Evolutionary conservation across 2,888 invertebrate species (phyloP), one percentile per base, ranked within the genome.

Genomic region (Eulithis testata): DNA sequence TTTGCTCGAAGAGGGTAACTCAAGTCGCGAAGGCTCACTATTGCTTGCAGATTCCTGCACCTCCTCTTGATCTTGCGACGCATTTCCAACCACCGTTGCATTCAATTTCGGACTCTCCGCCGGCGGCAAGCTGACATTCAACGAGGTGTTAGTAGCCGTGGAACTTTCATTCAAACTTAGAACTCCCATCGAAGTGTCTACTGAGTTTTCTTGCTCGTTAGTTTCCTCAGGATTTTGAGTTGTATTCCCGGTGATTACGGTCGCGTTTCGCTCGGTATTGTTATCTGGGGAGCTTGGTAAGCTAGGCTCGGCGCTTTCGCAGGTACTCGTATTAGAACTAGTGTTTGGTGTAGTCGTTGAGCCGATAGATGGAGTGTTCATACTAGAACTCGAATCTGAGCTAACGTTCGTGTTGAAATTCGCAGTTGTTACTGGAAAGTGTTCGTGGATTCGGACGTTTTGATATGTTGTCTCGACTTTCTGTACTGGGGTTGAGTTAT

Each of bases 351-450:
- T 95, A 0, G 95, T 95, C 0, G 95, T 95, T 0, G 96, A 95
- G 70, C 94, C 94, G 0, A 92, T 82, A 0, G 91, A 89, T 0
- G 90, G 88, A 0, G 95, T 96, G 68, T 95, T 96, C 70, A 94
- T 94, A 59, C 95, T 95, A 0, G 96, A 96, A 79, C 95, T 95
- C 0, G 96, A 95, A 74, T 96, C 96, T 0, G 95, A 95, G 56
- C 94, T 94, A 36, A 94, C 91, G 63, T 94, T 86, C 63, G 87
- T 76, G 65, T 84, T 88, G 68, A 86, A 90, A 56, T 79, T 87
- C 0, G 85, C 83, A 0, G 83, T 76, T 0, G 86, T 76, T 0
- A 86, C 84, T 0, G 87, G 87, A 40, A 85, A 86, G 51, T 86
- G 88, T 70, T 87, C 89, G 71, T 84, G 86, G 0, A 79, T 72